These are phyloP conservation scores for Thaumatotibia leucotreta DNA, from an alignment of 1,140 invertebrate genomes.

Conservation along the genomic window DNA sequence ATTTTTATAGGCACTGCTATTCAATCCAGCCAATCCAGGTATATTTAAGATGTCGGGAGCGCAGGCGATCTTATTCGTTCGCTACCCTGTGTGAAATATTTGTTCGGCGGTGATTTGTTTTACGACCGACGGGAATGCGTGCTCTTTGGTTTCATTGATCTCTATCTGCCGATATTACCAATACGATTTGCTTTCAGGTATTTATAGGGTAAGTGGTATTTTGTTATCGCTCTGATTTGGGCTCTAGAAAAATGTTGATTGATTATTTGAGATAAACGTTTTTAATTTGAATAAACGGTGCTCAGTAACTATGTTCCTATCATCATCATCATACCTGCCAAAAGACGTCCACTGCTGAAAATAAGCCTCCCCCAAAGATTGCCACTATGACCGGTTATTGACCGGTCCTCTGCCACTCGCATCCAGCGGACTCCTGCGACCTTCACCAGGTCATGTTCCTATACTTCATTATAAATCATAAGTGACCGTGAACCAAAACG, in stretches of 20 bases:
- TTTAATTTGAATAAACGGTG: no score
- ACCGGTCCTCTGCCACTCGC: no score
- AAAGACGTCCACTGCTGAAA: no score
- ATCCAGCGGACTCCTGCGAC: no score
- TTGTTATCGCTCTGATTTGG: neutral
- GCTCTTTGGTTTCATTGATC: slow-evolving; percentile 6
- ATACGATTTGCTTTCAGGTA: slow-evolving; percentile 4
- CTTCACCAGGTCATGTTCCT: no score
- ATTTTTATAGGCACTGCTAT: neutral
- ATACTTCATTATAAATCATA: no score
- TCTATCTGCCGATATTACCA: slow-evolving; percentile 2
- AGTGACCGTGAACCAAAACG: no score
- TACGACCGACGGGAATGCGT: neutral
- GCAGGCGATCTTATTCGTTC: neutral
- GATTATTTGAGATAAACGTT: neutral
- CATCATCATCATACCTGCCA: no score
- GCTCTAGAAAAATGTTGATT: neutral
- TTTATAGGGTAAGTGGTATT: slow-evolving; percentile 1
- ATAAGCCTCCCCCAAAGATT: no score
- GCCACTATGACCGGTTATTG: no score
- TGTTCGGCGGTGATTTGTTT: slow-evolving; percentile 9
- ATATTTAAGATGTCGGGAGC: neutral
- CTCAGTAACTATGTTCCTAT: no score
- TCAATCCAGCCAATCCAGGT: neutral
- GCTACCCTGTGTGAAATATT: slow-evolving; percentile 7